Evolutionary conservation across 2,113 vertebrate species (phyloP).

Genomic region (Sphyrna mokarran): DNA sequence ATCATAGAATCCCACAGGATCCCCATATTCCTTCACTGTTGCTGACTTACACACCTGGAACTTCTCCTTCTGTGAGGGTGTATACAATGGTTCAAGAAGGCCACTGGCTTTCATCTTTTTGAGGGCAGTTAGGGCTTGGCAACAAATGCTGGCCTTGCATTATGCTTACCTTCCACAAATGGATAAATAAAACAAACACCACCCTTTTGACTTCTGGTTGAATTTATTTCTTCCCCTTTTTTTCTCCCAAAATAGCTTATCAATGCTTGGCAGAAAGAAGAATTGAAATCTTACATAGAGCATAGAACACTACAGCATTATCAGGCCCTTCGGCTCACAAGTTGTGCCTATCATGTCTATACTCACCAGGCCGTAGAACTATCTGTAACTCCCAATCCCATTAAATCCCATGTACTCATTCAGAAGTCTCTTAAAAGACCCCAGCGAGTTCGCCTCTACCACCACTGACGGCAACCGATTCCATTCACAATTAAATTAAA

Average conservation of each 20-base stretch:
- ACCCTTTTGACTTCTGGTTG: background rate
- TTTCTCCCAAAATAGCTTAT: background rate
- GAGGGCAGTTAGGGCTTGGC: background rate
- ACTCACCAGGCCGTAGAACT: too few species aligned
- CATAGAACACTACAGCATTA: too few species aligned
- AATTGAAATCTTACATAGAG: background rate
- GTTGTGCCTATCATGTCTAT: too few species aligned
- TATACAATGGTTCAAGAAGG: background rate
- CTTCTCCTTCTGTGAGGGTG: background rate
- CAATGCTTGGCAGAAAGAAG: background rate
- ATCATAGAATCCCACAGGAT: too few species aligned
- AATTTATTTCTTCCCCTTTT: background rate
- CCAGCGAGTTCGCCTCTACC: too few species aligned
- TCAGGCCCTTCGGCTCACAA: too few species aligned
- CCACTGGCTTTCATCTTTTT: background rate
- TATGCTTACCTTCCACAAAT: background rate
- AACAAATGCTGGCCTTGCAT: background rate
- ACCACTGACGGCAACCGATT: too few species aligned
- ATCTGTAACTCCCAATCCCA: too few species aligned
- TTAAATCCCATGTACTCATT: too few species aligned
- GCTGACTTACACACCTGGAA: background rate
- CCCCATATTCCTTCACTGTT: background rate
- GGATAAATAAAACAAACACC: background rate
- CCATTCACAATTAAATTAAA: too few species aligned
- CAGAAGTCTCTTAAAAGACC: too few species aligned